Percentiles rank a stretch among this genome's conserved stretches.
Evolutionary conservation across 2,888 invertebrate genomes (phyloP).

Genomic region (Elegia similella): DNA sequence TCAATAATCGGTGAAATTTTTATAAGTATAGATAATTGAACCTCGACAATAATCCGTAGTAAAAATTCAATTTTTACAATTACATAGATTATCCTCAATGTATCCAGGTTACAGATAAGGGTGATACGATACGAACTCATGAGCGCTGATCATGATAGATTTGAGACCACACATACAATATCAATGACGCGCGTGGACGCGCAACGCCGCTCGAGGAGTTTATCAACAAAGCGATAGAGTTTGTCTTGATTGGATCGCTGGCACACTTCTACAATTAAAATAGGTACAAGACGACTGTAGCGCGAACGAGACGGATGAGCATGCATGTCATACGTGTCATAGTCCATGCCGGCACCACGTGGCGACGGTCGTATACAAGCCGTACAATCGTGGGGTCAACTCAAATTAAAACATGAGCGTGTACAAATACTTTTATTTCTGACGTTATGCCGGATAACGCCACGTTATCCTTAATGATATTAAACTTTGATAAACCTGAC

Average conservation of each 20-base stretch:
- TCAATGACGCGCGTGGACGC: conserved; percentile 15
- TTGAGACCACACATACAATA: conserved; percentile 7
- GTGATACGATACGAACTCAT: conserved; percentile 6
- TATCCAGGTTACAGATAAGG: conserved; percentile 2
- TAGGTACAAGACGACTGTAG: conserved; percentile 29
- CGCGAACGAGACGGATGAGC: conserved; percentile 42
- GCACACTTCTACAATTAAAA: conserved; percentile 35
- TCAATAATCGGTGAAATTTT: too few relatives aligned
- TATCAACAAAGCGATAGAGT: conserved; percentile 23
- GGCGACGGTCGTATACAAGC: conserved; percentile 14
- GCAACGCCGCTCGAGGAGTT: conserved; percentile 14
- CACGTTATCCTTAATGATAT: not conserved
- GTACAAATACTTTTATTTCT: conserved; percentile 4
- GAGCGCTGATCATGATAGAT: conserved; percentile 14
- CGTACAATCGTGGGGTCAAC: conserved; percentile 9
- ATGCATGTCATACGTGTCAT: conserved; percentile 52
- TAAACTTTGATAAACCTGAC: not conserved
- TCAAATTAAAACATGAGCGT: not conserved
- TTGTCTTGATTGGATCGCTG: conserved; percentile 31
- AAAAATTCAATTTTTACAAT: not conserved
- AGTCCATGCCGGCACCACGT: conserved; percentile 51
- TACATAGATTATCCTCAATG: not conserved
- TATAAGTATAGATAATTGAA: too few relatives aligned
- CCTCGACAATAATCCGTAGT: not conserved
- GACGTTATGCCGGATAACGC: not conserved